Evolutionary conservation across 2,888 invertebrate species (phyloP).

Genomic region (Perizoma flavofasciatum): DNA sequence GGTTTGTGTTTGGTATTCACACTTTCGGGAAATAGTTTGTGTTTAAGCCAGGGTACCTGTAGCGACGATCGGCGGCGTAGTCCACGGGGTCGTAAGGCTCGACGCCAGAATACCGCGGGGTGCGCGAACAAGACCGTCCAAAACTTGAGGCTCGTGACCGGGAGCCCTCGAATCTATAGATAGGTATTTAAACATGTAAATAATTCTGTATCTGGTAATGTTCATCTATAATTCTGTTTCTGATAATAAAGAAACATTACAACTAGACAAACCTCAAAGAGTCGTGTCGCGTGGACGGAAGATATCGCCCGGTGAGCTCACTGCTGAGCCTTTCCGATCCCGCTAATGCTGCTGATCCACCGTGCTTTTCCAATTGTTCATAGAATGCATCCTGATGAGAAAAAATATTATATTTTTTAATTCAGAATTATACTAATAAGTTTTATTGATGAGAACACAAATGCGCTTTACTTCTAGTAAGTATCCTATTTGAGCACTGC

Average conservation of each 20-base stretch:
- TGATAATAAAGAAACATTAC: too few species aligned
- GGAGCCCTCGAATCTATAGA: slow-evolving; percentile 67
- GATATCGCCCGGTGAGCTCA: slow-evolving; percentile 64
- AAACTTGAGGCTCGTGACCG: slow-evolving; percentile 79
- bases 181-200: too few species aligned
- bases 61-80: slow-evolving; percentile 76
- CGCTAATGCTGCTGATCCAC: slow-evolving; percentile 82
- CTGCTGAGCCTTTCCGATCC: slow-evolving; percentile 72
- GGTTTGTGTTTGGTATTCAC: neutral
- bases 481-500: too few species aligned
- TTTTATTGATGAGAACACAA: too few species aligned
- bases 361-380: slow-evolving; percentile 94
- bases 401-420: slow-evolving; percentile 8
- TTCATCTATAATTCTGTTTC: too few species aligned
- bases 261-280: slow-evolving; percentile 52
- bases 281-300: slow-evolving; percentile 68
- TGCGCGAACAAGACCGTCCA: slow-evolving; percentile 67
- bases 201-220: neutral
- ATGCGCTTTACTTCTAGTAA: too few species aligned
- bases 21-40: neutral
- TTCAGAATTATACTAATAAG: too few species aligned
- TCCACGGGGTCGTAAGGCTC: slow-evolving; percentile 80
- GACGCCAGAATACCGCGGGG: slow-evolving; percentile 67
- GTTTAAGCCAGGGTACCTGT: slow-evolving; percentile 60
- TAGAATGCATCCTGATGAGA: slow-evolving; percentile 93